phyloP scores from a whole-genome alignment of 2,888 invertebrate genomes.

The Pegoplata infirma region DNA sequence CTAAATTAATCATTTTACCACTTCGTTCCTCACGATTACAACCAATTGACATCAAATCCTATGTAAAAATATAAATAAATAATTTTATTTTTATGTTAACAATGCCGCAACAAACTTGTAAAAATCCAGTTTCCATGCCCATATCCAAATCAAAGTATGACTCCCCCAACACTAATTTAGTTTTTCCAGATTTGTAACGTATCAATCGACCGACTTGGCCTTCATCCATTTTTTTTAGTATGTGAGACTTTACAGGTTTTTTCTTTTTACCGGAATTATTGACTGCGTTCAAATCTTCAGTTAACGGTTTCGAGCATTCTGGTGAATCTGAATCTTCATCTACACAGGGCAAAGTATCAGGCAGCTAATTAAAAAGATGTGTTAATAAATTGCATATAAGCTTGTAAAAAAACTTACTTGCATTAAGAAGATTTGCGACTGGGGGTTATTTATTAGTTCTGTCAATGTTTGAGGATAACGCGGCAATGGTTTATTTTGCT shows the following conservation, averaged over 20 bases:
- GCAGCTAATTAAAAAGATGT: slow-evolving; percentile 68
- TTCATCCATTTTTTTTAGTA: slow-evolving; percentile 78
- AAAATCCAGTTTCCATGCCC: slow-evolving; percentile 81
- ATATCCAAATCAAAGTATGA: slow-evolving; percentile 81
- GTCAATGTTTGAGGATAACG: slow-evolving; percentile 72
- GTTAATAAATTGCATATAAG: no score
- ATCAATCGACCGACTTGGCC: slow-evolving; percentile 81
- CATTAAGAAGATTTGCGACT: slow-evolving; percentile 75
- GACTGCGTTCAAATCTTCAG: slow-evolving; percentile 9
- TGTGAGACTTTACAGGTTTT: slow-evolving; percentile 31
- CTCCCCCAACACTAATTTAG: slow-evolving; percentile 80
- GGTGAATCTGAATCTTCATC: slow-evolving; percentile 63
- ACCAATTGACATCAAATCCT: slow-evolving; percentile 80
- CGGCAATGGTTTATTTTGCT: slow-evolving; percentile 45
- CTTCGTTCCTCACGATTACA: slow-evolving; percentile 80
- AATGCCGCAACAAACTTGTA: slow-evolving; percentile 76
- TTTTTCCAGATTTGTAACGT: slow-evolving; percentile 81
- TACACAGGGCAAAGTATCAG: slow-evolving; percentile 71
- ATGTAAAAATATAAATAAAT: slow-evolving; percentile 15
- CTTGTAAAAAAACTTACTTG: slow-evolving; percentile 70
- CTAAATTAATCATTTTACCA: slow-evolving; percentile 81
- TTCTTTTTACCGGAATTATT: slow-evolving; percentile 31
- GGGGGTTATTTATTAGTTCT: slow-evolving; percentile 69
- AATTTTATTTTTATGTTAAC: neutral
- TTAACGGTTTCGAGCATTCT: slow-evolving; percentile 13